Evolutionary conservation across 23 tunicate genomes (phyloP).

Genomic region (Styela plicata): DNA sequence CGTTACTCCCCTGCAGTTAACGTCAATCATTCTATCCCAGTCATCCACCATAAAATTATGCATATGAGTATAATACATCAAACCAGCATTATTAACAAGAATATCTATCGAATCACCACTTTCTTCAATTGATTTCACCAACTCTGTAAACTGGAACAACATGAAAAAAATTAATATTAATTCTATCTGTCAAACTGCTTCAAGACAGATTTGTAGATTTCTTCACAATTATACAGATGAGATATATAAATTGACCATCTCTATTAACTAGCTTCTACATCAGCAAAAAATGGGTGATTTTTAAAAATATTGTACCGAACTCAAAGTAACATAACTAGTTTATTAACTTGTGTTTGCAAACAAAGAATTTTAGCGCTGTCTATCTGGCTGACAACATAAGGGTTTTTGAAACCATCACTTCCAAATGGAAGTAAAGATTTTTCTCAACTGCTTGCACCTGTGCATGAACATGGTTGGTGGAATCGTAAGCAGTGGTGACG

Average conservation of each 20-base stretch:
- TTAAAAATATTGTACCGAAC: background rate
- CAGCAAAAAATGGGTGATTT: background rate
- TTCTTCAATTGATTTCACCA: slow-evolving; percentile 42
- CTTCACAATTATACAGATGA: background rate
- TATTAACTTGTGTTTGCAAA: too few species aligned
- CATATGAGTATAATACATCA: slow-evolving; percentile 83
- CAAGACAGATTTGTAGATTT: background rate
- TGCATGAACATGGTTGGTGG: too few species aligned
- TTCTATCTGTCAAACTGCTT: background rate
- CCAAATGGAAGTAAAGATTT: too few species aligned
- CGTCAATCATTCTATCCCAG: slow-evolving; percentile 79
- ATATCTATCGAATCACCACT: slow-evolving; percentile 54
- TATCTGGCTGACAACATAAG: too few species aligned
- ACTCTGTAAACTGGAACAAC: slow-evolving; percentile 34
- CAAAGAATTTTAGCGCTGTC: too few species aligned
- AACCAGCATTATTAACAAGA: slow-evolving; percentile 85
- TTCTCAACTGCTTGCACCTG: too few species aligned
- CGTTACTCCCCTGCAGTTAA: slow-evolving; percentile 82
- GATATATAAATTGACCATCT: background rate
- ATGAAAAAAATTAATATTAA: background rate
- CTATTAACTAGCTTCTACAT: too few species aligned
- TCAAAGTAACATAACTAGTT: too few species aligned
- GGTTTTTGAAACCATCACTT: too few species aligned
- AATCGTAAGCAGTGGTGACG: too few species aligned
- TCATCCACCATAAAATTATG: slow-evolving; percentile 63